A percentile compares a stretch with the other conserved stretches of the same genome.
Conservation (phyloP, 2,113 vertebrate species). For the Sterna hirundo region DNA sequence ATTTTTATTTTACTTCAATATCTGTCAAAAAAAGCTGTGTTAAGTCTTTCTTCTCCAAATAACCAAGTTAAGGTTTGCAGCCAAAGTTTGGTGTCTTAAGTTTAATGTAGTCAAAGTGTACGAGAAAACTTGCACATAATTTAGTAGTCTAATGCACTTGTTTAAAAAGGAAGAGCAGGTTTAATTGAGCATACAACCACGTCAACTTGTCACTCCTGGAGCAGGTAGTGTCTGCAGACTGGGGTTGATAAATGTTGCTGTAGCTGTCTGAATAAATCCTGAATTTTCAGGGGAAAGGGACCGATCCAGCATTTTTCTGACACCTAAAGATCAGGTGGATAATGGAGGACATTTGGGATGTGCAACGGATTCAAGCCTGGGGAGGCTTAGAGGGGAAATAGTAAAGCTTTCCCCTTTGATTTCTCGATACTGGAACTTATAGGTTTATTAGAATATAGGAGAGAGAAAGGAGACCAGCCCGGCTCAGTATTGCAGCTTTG, state of each 20-base stretch:
- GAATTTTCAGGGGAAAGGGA: neutral
- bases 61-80: constrained; percentile 31
- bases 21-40: neutral
- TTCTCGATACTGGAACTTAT: neutral
- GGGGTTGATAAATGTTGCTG: neutral
- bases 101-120: constrained; percentile 62
- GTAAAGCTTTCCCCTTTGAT: neutral
- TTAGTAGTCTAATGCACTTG: constrained; percentile 67
- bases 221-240: constrained; percentile 39
- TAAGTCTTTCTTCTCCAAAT: constrained; percentile 14
- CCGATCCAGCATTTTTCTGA: neutral
- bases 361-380: neutral
- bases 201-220: constrained; percentile 67
- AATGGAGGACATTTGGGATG: neutral
- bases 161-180: constrained; percentile 63
- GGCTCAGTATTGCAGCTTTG: neutral
- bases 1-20: neutral
- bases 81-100: constrained; percentile 53
- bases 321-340: neutral
- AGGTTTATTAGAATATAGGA: neutral
- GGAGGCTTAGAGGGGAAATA: neutral
- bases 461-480: neutral
- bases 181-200: constrained; percentile 74
- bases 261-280: constrained; percentile 8
- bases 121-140: constrained; percentile 65